phyloP scores from a whole-genome alignment of 2,888 invertebrate species.

The Ariolimax columbianus region DNA sequence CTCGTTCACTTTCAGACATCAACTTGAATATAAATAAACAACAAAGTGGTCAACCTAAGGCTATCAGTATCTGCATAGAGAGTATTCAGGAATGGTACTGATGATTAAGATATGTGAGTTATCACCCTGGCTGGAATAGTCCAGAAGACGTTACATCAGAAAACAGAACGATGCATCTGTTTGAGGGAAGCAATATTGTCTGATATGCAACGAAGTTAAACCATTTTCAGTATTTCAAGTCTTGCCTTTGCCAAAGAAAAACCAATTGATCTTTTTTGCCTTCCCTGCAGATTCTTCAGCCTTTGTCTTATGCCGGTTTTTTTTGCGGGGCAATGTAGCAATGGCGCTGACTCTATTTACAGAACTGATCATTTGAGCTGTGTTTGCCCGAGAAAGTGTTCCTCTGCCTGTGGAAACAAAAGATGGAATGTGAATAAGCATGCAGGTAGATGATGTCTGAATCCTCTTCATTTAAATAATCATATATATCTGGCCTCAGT shows the following conservation, averaged over 20 bases:
- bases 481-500: no score
- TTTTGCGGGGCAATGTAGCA: constrained; percentile 46
- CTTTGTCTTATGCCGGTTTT: constrained; percentile 33
- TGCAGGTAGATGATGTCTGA: no score
- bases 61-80: no score
- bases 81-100: no score
- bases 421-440: no score
- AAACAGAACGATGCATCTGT: background rate
- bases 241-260: constrained; percentile 45
- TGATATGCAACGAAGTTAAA: background rate
- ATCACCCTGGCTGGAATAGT: background rate
- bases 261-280: constrained; percentile 36
- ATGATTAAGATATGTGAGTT: background rate
- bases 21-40: no score
- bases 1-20: no score
- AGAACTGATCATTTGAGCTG: background rate
- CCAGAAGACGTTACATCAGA: background rate
- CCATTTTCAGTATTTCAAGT: background rate
- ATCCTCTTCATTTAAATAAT: no score
- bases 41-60: no score
- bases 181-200: background rate
- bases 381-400: constrained; percentile 33
- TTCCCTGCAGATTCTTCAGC: constrained; percentile 5
- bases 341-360: constrained; percentile 4
- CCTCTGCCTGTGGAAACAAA: constrained; percentile 5